Evolutionary conservation across 2,113 vertebrate genomes (phyloP), one percentile per base, ranked within the genome.

Genomic region (Oncorhynchus mykiss): DNA sequence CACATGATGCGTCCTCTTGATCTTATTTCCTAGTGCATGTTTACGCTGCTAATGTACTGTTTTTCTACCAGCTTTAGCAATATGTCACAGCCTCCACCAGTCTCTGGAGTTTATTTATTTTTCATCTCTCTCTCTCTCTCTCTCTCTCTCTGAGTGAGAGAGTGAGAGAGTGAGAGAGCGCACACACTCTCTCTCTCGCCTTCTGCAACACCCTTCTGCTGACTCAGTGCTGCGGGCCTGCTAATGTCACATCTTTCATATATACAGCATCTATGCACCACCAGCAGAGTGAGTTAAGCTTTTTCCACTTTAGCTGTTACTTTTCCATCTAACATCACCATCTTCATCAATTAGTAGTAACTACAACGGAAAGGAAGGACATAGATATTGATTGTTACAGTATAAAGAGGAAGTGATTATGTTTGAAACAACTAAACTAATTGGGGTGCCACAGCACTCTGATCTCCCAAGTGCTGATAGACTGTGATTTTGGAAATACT

Each of bases 191-290:
- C 3, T 68, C 67, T 51, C 67, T 85, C 80, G 82, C 81, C 80
- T 80, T 74, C 12, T 14, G 70, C 34, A 7, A n/a, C 51, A 62
- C 39, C 24, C 14, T 81, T 87, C 65, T 82, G 82, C 79, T n/a
- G 76, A 88, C 83, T 87, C 80, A 87, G 87, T 81, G 71, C 80
- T 81, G 70, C 66, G 75, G 85, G 85, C 78, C 81, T 78, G 85
- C 80, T 82, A 79, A 89, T 82, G 81, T 80, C 78, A 80, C 84
- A 85, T 77, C 45, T 73, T 84, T 78, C 73, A 76, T 73, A 75
- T 73, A 66, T 29, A 67, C 65, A 29, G 11, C 25, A 51, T 67
- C 85, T 73, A 79, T 83, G 84, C 83, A 76, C 79, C 83, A 76
- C 80, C 76, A 79, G 73, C 72, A 73, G 69, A 80, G 72, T 78